Evolutionary conservation across 2,888 invertebrate genomes (phyloP).

Genomic region (Lasioglossum vierecki): DNA sequence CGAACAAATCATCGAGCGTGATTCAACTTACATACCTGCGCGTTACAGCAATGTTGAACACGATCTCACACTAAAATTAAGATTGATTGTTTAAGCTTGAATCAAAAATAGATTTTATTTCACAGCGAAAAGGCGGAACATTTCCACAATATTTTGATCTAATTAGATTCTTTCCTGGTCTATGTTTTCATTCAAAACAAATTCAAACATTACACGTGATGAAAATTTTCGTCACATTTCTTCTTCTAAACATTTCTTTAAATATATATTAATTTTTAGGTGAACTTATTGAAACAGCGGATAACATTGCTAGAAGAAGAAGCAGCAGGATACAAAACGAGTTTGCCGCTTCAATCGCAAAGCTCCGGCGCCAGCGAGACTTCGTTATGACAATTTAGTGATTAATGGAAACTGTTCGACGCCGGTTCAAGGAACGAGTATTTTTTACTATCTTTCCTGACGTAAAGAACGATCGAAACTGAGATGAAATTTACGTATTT

Average conservation of each 20-base stretch:
- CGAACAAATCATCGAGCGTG: background rate
- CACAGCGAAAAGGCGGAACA: background rate
- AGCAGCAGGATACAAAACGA: constrained; percentile 74
- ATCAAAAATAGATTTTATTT: background rate
- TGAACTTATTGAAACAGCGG: constrained; percentile 84
- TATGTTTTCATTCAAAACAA: background rate
- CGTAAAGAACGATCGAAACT: constrained; percentile 54
- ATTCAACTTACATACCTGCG: background rate
- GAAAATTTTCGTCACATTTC: too few species aligned
- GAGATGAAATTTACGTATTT: constrained; percentile 77
- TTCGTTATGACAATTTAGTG: constrained; percentile 79
- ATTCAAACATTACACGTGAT: background rate
- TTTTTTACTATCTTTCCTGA: constrained; percentile 66
- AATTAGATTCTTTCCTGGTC: background rate
- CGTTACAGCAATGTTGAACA: background rate
- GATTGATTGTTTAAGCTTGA: background rate
- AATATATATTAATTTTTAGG: constrained; percentile 76
- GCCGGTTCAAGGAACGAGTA: constrained; percentile 55
- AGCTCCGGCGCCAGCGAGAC: constrained; percentile 80
- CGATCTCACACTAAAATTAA: background rate
- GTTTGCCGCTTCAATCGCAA: constrained; percentile 77
- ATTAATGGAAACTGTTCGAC: constrained; percentile 54
- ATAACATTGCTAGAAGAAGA: constrained; percentile 84
- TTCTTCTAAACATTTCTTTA: background rate
- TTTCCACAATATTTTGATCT: background rate